Conservation (phyloP, 1,140 invertebrate species). For the Drosophila equinoxialis region DNA sequence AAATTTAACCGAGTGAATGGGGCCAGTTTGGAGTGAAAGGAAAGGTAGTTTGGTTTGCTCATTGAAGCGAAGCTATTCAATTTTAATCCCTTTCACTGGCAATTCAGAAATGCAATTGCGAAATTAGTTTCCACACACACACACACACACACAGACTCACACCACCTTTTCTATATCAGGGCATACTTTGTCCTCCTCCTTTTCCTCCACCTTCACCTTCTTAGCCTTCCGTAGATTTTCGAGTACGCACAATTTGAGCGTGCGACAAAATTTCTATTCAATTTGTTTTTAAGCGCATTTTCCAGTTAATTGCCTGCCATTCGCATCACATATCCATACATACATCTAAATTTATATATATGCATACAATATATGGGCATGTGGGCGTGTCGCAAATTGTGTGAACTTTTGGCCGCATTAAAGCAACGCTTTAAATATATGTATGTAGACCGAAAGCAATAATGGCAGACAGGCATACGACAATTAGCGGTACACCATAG, state of each 20-base stretch:
- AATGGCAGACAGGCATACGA: conserved; percentile 62
- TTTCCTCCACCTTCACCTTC: neutral
- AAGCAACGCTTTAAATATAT: conserved; percentile 68
- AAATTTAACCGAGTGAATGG: neutral
- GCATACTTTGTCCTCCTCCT: neutral
- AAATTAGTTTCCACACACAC: conserved; percentile 62
- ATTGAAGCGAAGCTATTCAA: conserved; percentile 46
- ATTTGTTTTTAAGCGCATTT: conserved; percentile 81
- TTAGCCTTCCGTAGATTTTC: conserved; percentile 10
- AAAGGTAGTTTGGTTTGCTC: conserved; percentile 8
- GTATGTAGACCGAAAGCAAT: conserved; percentile 41
- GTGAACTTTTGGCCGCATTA: conserved; percentile 78
- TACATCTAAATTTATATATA: neutral
- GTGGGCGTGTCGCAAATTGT: conserved; percentile 19
- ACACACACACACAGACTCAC: conserved; percentile 22
- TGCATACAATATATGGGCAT: neutral
- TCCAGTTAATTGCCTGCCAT: conserved; percentile 73
- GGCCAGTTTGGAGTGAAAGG: conserved; percentile 19
- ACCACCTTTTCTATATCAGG: neutral
- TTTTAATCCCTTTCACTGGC: conserved; percentile 71
- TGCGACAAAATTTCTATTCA: conserved; percentile 76
- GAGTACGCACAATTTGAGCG: conserved; percentile 73
- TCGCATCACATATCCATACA: conserved; percentile 41
- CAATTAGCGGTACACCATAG: conserved; percentile 60
- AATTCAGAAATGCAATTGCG: conserved; percentile 68